A percentile compares a stretch with the other conserved stretches of the same genome.
Evolutionary conservation across 2,888 invertebrate genomes (phyloP).

Genomic region (Argyra leucocephala): DNA sequence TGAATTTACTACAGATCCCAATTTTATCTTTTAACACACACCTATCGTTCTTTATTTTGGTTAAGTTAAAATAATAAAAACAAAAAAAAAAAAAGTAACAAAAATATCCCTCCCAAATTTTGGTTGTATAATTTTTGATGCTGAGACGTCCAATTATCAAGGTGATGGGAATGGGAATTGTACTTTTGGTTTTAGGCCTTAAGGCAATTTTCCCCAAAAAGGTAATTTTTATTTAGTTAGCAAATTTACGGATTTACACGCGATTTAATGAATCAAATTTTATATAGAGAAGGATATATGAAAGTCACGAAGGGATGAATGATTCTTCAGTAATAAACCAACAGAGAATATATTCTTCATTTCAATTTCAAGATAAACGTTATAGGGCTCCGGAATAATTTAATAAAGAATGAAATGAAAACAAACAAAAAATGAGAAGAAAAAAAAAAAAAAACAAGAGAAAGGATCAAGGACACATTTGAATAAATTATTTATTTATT

Average conservation of each 20-base stretch:
- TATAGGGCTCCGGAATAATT: neutral
- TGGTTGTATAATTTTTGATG: too few species aligned
- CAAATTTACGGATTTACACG: conserved; percentile 3
- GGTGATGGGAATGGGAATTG: too few species aligned
- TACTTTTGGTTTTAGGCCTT: neutral
- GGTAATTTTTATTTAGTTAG: conserved; percentile 1
- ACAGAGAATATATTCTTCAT: neutral
- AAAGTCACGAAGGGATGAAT: neutral
- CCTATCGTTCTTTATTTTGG: too few species aligned
- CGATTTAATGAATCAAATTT: neutral
- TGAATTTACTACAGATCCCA: too few species aligned
- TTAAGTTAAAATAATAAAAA: too few species aligned
- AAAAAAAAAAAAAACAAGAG: neutral
- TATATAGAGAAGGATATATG: too few species aligned
- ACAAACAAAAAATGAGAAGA: neutral
- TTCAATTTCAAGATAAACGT: neutral
- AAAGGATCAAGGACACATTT: neutral
- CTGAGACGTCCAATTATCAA: too few species aligned
- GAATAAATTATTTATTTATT: neutral
- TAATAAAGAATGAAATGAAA: conserved; percentile 1
- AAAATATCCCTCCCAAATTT: too few species aligned
- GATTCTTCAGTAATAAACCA: neutral
- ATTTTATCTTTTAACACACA: too few species aligned
- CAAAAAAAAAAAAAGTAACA: too few species aligned
- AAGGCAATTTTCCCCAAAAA: neutral